Evolutionary conservation across 2,888 invertebrate genomes (phyloP).

Genomic region (Zootermopsis nevadensis): DNA sequence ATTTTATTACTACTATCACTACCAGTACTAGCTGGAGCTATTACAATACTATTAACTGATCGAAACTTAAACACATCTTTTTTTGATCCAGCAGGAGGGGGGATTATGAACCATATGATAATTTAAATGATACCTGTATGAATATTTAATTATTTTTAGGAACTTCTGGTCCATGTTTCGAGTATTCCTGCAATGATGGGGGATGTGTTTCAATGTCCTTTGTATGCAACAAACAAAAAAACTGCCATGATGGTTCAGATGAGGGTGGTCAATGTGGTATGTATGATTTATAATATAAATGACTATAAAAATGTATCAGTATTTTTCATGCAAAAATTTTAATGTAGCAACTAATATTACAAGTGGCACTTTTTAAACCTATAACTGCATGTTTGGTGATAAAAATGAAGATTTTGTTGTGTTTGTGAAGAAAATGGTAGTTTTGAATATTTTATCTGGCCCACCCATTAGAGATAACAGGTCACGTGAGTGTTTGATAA

Average conservation of each 20-base stretch:
- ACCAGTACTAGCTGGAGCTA: not conserved
- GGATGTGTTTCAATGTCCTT: constrained; percentile 73
- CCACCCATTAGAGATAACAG: too few species aligned
- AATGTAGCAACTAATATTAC: too few species aligned
- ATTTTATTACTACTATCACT: not conserved
- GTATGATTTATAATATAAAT: constrained; percentile 40
- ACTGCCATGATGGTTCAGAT: constrained; percentile 79
- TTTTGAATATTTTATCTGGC: too few species aligned
- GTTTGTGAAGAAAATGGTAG: too few species aligned
- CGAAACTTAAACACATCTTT: not conserved
- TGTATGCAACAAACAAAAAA: constrained; percentile 72
- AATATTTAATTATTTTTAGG: not conserved
- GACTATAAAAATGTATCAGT: too few species aligned
- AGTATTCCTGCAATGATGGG: constrained; percentile 67
- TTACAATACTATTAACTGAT: not conserved
- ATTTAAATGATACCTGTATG: too few species aligned
- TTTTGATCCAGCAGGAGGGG: not conserved
- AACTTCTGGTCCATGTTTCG: constrained; percentile 34
- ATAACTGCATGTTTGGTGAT: too few species aligned
- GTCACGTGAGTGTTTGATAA: too few species aligned
- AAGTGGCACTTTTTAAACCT: too few species aligned
- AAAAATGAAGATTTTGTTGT: too few species aligned
- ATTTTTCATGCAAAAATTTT: too few species aligned
- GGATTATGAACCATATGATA: not conserved
- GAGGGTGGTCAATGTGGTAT: constrained; percentile 74